Conservation (phyloP, 2,113 vertebrate genomes). For the Dendropsophus ebraccatus region DNA sequence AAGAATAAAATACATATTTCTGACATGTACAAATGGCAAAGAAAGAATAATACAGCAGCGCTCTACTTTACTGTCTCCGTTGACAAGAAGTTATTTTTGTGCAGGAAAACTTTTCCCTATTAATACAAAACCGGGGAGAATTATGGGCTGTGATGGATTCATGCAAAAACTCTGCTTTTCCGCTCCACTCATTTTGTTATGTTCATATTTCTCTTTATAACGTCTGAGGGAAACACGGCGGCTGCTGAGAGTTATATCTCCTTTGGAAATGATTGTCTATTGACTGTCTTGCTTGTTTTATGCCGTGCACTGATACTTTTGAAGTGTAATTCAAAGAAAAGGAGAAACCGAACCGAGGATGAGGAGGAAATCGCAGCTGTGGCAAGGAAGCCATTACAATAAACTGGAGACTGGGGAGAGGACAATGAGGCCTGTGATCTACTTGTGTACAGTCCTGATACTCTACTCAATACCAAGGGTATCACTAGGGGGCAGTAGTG, state of each 20-base stretch:
- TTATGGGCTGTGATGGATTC: constrained; percentile 39
- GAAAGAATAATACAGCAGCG: neutral
- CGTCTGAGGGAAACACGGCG: constrained; percentile 1
- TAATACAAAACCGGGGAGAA: neutral
- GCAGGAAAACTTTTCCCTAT: constrained; percentile 20
- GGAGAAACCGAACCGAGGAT: neutral
- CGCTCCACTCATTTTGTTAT: constrained; percentile 39
- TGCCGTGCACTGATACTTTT: constrained; percentile 9
- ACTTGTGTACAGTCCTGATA: too few relatives aligned
- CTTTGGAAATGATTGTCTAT: constrained; percentile 40
- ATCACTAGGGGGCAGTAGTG: too few relatives aligned
- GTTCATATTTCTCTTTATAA: constrained; percentile 46
- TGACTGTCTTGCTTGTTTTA: constrained; percentile 48
- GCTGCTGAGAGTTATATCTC: constrained; percentile 41
- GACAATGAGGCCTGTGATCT: neutral
- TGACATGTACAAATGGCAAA: neutral
- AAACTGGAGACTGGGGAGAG: neutral
- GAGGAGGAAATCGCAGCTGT: neutral
- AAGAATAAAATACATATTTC: neutral
- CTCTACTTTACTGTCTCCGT: neutral
- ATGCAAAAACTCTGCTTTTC: constrained; percentile 38
- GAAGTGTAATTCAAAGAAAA: constrained; percentile 29
- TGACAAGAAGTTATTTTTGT: constrained; percentile 18
- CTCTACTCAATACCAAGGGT: too few relatives aligned
- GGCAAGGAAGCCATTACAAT: neutral